Evolutionary conservation across 2,888 invertebrate species (phyloP).

Genomic region (Tromatobia lineatoria): DNA sequence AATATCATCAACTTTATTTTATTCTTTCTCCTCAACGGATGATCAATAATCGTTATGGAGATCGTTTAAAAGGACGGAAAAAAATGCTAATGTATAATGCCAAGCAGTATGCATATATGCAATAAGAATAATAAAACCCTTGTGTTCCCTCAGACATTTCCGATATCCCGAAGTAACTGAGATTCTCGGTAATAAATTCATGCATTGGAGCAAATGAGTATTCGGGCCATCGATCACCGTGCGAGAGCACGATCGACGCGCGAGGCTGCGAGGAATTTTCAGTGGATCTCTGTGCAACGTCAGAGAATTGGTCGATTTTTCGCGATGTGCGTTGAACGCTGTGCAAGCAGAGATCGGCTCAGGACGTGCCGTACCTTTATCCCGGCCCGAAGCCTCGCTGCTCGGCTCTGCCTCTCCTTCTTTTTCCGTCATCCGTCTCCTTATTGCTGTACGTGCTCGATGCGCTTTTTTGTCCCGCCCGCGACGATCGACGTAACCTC

Average conservation of each 20-base stretch:
- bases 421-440: slow-evolving; percentile 24
- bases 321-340: slow-evolving; percentile 12
- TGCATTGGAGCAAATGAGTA: slow-evolving; percentile 45
- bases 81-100: slow-evolving; percentile 49
- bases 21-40: not conserved
- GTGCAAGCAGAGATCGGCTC: slow-evolving; percentile 9
- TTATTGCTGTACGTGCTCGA: slow-evolving; percentile 40
- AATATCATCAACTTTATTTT: too few species aligned
- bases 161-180: slow-evolving; percentile 20
- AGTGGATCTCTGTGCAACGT: not conserved
- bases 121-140: not conserved
- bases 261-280: slow-evolving; percentile 2
- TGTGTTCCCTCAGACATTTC: slow-evolving; percentile 1
- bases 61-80: not conserved
- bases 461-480: slow-evolving; percentile 48
- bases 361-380: slow-evolving; percentile 22
- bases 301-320: slow-evolving; percentile 20
- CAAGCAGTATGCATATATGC: slow-evolving; percentile 22
- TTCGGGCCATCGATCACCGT: slow-evolving; percentile 30
- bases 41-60: not conserved
- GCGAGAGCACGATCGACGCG: slow-evolving; percentile 1
- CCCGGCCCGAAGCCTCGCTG: not conserved
- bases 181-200: slow-evolving; percentile 28
- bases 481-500: slow-evolving; percentile 60
- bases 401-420: slow-evolving; percentile 8